These are phyloP conservation scores for Embidobia sp. DNA, from an alignment of 2,888 invertebrate species.

Conservation along the genomic window DNA sequence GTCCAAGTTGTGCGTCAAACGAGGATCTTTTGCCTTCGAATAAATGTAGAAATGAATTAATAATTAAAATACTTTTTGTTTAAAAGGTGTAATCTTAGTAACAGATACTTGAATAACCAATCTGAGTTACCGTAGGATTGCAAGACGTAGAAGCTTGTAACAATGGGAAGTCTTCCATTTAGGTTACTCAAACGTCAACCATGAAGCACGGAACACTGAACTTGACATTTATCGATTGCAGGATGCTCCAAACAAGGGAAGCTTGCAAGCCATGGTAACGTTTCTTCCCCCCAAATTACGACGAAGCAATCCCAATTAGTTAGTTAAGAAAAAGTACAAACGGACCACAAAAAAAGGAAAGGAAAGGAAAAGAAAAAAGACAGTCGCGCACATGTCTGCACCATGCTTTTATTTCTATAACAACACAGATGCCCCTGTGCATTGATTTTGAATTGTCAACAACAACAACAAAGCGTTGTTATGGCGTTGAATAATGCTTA, in stretches of 20 bases:
- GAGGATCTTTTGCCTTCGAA: constrained; percentile 72
- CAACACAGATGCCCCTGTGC: constrained; percentile 65
- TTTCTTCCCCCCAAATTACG: too few relatives aligned
- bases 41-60: too few relatives aligned
- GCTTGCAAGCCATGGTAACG: constrained; percentile 23
- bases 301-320: too few relatives aligned
- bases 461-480: constrained; percentile 66
- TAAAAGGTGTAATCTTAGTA: not conserved
- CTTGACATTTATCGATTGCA: constrained; percentile 55
- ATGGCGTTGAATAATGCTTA: constrained; percentile 64
- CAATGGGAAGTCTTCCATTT: constrained; percentile 85
- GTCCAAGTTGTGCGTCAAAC: constrained; percentile 83
- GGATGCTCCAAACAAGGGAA: constrained; percentile 20
- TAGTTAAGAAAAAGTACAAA: not conserved
- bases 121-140: constrained; percentile 83
- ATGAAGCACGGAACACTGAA: constrained; percentile 24
- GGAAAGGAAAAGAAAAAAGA: constrained; percentile 5
- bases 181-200: constrained; percentile 29
- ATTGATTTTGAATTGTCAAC: constrained; percentile 68
- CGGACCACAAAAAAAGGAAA: not conserved
- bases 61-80: too few relatives aligned
- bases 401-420: constrained; percentile 70
- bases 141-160: constrained; percentile 87
- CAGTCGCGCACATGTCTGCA: constrained; percentile 43
- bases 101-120: not conserved